phyloP scores from a whole-genome alignment of 2,797 vertebrate species.

The Ispidina lecontei region DNA sequence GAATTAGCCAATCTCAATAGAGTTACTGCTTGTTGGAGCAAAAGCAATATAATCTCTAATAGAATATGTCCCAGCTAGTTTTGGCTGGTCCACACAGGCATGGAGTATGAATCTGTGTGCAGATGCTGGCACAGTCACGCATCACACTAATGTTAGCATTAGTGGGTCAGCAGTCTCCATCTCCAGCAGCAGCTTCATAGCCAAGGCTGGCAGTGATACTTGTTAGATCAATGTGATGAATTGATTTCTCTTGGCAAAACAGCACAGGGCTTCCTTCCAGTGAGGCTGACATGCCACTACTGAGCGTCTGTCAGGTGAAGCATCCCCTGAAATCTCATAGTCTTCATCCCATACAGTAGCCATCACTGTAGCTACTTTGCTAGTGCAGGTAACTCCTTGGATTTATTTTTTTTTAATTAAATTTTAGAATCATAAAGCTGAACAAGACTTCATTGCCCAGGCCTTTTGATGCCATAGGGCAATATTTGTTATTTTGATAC shows the following conservation, averaged over 20 bases:
- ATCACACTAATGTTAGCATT: constrained; percentile 50
- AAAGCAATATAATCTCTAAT: constrained; percentile 72
- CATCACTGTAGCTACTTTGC: background rate
- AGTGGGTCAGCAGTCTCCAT: constrained; percentile 53
- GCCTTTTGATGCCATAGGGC: background rate
- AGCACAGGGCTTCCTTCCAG: constrained; percentile 35
- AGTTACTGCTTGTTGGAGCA: constrained; percentile 73
- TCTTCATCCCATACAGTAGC: background rate
- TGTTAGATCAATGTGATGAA: constrained; percentile 44
- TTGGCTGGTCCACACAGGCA: constrained; percentile 59
- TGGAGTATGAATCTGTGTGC: constrained; percentile 26
- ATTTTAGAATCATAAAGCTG: background rate
- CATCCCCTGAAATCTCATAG: rapidly evolving
- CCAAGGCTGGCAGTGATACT: constrained; percentile 62
- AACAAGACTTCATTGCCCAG: background rate
- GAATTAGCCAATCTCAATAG: constrained; percentile 78
- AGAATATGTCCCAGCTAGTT: constrained; percentile 72
- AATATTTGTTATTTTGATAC: background rate
- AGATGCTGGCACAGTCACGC: constrained; percentile 45
- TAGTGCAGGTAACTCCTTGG: background rate
- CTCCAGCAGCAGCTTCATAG: constrained; percentile 18
- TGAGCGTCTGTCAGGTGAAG: background rate
- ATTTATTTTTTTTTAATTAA: background rate
- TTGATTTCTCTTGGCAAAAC: constrained; percentile 44
- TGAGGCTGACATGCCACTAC: background rate